phyloP scores from a whole-genome alignment of 2,113 vertebrate genomes.

The Sarotherodon lohbergeri region DNA sequence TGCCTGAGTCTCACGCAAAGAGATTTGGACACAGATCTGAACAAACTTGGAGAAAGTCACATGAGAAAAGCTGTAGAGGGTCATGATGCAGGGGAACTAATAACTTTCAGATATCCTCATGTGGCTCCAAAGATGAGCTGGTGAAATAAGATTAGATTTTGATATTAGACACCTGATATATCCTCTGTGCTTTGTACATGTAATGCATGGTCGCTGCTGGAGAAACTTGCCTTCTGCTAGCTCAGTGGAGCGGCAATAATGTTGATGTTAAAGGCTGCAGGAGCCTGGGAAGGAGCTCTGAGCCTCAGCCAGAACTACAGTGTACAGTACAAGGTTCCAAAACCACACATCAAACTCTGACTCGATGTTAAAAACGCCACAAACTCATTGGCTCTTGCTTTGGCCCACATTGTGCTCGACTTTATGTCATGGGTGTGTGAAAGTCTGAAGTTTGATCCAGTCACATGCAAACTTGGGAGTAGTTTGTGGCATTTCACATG shows the following conservation, averaged over 20 bases:
- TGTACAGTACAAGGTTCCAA: neutral
- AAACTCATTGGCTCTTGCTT: neutral
- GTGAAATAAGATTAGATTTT: constrained; percentile 7
- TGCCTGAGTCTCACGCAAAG: neutral
- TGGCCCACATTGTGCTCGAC: neutral
- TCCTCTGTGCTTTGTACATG: neutral
- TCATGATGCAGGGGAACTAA: constrained; percentile 32
- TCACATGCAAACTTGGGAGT: neutral
- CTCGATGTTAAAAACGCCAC: neutral
- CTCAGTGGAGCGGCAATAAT: constrained; percentile 1
- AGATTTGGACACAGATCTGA: neutral
- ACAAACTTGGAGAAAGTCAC: constrained; percentile 7
- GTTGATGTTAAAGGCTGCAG: neutral
- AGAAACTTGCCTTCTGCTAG: neutral
- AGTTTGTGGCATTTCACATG: neutral
- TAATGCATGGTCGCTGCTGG: neutral
- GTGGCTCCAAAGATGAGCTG: constrained; percentile 14
- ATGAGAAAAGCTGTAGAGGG: constrained; percentile 35
- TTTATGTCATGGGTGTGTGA: constrained; percentile 23
- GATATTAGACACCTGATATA: constrained; percentile 37
- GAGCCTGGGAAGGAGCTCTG: constrained; percentile 33
- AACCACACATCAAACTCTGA: constrained; percentile 28
- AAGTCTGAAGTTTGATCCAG: neutral
- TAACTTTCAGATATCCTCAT: constrained; percentile 41
- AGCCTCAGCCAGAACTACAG: neutral